These are phyloP conservation scores for Chrysotoxum bicinctum DNA, from an alignment of 2,888 invertebrate genomes.

Conservation along the genomic window DNA sequence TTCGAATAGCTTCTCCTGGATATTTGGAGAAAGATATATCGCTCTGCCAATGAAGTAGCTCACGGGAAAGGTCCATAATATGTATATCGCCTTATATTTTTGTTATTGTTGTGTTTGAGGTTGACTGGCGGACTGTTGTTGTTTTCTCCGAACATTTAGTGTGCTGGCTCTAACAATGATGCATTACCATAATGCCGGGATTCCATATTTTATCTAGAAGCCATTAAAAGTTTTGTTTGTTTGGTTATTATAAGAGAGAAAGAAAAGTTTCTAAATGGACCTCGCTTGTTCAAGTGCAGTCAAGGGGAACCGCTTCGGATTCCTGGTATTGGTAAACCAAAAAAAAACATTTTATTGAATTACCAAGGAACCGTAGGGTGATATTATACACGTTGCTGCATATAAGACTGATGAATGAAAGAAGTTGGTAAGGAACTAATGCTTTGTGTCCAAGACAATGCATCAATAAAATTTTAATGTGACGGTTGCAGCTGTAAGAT, in stretches of 20 bases:
- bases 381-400: neutral
- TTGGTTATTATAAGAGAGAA: conserved; percentile 1
- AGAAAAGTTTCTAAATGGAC: conserved; percentile 35
- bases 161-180: conserved; percentile 55
- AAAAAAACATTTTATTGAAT: neutral
- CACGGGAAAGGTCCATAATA: conserved; percentile 62
- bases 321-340: conserved; percentile 2
- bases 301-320: conserved; percentile 31
- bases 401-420: neutral
- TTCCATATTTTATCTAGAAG: conserved; percentile 68
- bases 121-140: neutral
- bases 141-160: neutral
- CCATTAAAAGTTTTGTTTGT: conserved; percentile 43
- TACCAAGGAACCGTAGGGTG: neutral
- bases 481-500: neutral
- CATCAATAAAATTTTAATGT: neutral
- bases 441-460: neutral
- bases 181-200: conserved; percentile 65
- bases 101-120: conserved; percentile 8
- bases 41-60: conserved; percentile 67
- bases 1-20: conserved; percentile 18
- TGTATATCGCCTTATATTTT: conserved; percentile 26
- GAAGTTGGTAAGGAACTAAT: neutral
- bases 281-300: conserved; percentile 18
- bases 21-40: conserved; percentile 59